These are phyloP conservation scores for Calycopis cecrops DNA, from an alignment of 1,140 invertebrate species.

Conservation along the genomic window DNA sequence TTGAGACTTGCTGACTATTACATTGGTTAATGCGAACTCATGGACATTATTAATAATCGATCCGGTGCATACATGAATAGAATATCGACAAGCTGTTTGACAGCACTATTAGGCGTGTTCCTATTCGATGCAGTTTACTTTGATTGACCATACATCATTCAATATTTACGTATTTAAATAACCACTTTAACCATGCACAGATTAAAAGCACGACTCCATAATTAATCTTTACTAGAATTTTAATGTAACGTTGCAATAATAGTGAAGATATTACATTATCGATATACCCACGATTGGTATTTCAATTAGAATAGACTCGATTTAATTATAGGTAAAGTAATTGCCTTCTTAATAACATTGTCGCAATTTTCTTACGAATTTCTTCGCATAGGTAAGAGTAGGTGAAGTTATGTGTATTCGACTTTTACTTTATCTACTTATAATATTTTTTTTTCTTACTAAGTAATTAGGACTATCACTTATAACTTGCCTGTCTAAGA, in stretches of 20 bases:
- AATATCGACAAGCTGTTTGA: constrained; percentile 43
- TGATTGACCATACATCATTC: constrained; percentile 53
- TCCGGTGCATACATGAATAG: constrained; percentile 17
- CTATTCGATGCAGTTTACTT: constrained; percentile 36
- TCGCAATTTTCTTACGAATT: not conserved
- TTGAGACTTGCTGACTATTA: constrained; percentile 12
- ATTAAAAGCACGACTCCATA: constrained; percentile 49
- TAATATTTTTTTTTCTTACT: too few species aligned
- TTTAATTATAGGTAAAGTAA: constrained; percentile 1
- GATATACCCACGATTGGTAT: constrained; percentile 12
- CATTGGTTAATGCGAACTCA: constrained; percentile 8
- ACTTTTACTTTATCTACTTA: too few species aligned
- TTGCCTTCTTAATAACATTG: constrained; percentile 2
- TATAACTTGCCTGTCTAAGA: too few species aligned
- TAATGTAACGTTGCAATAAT: constrained; percentile 31
- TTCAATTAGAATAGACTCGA: constrained; percentile 15
- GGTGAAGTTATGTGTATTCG: too few species aligned
- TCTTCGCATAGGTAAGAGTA: not conserved
- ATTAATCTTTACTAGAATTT: constrained; percentile 51
- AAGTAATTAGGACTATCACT: too few species aligned
- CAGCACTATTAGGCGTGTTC: constrained; percentile 48
- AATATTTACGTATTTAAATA: constrained; percentile 41
- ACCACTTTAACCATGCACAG: constrained; percentile 43
- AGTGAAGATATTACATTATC: constrained; percentile 23
- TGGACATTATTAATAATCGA: constrained; percentile 16